Base-by-base conservation (phyloP, 2,797 vertebrate genomes). In the Ctenochaetus hawaiiensis region DNA sequence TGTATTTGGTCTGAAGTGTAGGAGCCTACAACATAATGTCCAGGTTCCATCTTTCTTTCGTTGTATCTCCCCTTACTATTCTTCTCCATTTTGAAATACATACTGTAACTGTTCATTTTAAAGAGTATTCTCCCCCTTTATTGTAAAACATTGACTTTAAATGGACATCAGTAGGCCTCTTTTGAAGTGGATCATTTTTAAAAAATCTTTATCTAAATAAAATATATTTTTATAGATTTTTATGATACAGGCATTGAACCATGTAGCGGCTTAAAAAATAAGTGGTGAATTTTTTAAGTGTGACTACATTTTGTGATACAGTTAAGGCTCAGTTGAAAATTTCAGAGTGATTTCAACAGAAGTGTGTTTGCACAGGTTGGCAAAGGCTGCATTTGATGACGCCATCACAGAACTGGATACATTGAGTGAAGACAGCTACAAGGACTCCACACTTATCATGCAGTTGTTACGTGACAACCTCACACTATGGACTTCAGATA, bases 401-500 rank as follows among this genome's bases (percentile, higher is more conserved):
- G 97, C 98, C 88, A 99, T 99, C 81, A 97, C 98, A 94, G 98
- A 99, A 94, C 97, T 99, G 96, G 98, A 99, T 91, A 98, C 97
- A 61, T 95, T 99, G 96, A 99, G 96, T 88, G 98, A 99, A 97
- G 97, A 99, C 93, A 99, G 98, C 94, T 99, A 99, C 95, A 99
- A 99, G 96, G 98, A 99, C 96, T 99, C 98, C 83, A 99, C 97
- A 85, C 98, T 99, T 95, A 99, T 99, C 96, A 99, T 99, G 98
- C 98, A 99, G 95, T 96, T 99, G 97, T 97, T 99, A 96, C 98
- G 98, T 90, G 98, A 99, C 96, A 99, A 99, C 95, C 96, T 99
- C 96, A 99, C 98, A 96, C 97, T 99, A 97, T 99, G 98, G 98
- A 99, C 98, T 96, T 99, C 98, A 97, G 98, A 99, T 92, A 97